Evolutionary conservation across 2,888 invertebrate species (phyloP).

Genomic region (Timema podura): DNA sequence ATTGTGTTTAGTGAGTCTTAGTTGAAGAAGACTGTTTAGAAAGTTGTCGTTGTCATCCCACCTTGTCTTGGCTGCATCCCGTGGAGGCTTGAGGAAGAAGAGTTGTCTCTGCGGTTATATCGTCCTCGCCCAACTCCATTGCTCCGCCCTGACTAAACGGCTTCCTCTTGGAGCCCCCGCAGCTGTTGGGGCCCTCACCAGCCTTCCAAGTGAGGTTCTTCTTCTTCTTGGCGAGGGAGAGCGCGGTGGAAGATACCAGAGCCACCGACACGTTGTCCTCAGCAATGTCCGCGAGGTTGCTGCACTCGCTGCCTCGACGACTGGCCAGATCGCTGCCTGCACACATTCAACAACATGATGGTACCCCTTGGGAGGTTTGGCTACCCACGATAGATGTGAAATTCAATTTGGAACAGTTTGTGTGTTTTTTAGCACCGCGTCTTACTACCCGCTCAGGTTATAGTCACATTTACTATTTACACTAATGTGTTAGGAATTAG

Average conservation of each 20-base stretch:
- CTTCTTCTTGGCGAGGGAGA: slow-evolving; percentile 40
- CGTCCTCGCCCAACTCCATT: slow-evolving; percentile 38
- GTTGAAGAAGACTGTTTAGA: too few relatives aligned
- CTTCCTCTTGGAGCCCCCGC: slow-evolving; percentile 31
- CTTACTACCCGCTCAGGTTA: too few relatives aligned
- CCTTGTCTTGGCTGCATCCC: slow-evolving; percentile 7
- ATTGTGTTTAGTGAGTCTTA: too few relatives aligned
- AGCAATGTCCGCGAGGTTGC: slow-evolving; percentile 27
- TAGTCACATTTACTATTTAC: too few relatives aligned
- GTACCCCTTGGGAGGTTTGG: slow-evolving; percentile 12
- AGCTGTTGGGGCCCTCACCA: neutral
- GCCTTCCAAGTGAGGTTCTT: slow-evolving; percentile 47
- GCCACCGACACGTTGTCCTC: slow-evolving; percentile 19
- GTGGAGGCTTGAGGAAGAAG: slow-evolving; percentile 37
- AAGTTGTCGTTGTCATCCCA: too few relatives aligned
- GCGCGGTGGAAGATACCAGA: slow-evolving; percentile 2
- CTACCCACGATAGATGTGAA: neutral
- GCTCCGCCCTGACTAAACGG: slow-evolving; percentile 28
- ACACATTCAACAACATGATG: neutral
- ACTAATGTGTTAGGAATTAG: too few relatives aligned
- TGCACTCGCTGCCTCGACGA: slow-evolving; percentile 19
- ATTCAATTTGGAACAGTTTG: too few relatives aligned
- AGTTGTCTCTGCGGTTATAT: slow-evolving; percentile 43
- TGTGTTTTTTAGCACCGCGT: too few relatives aligned
- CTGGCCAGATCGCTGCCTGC: neutral